Evolutionary conservation across 2,797 vertebrate genomes (phyloP), one percentile per base, ranked within the genome.

Genomic region (Anableps anableps): DNA sequence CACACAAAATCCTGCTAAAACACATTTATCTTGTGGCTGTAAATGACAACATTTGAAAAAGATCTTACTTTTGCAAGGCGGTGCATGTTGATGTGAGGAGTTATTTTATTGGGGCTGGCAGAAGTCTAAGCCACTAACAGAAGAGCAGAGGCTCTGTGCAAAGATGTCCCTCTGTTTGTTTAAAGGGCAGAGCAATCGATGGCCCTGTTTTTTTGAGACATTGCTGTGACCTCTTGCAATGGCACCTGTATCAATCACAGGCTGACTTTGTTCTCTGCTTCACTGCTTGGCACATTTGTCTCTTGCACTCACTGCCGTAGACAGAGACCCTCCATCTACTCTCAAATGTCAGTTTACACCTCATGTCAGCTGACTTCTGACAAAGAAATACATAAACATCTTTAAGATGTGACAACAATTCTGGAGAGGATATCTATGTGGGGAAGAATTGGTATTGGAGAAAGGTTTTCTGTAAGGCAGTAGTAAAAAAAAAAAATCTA

Each of bases 151-250:
- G 66, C 81, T 88, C 3, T 5, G 79, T 77, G 89, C 85, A 82
- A 88, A 91, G 88, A 89, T 91, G 93, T 92, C 92, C 91, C 93
- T 94, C 88, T 94, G 94, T 96, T 95, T 95, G 93, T 94, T 95
- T 95, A 95, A 95, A 95, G 94, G 94, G 93, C 93, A 94, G 85
- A 51, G 91, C 84, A 94, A 95, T 95, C 93, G 88, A 95, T 95
- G 93, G 93, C 91, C 86, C 82, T 7, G 75, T 90, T 93, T 94
- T 75, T 94, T 94, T 94, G 94, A 95, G 91, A 89, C 94, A 95
- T 95, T 91, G 89, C 88, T 94, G 83, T 94, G 94, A 96, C 94
- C 94, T 94, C 95, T 93, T 41, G 38, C 73, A 6, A 81, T 95
- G 95, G 89, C 94, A 95, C 94, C 91, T 82, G 90, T 94, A 95